Base-by-base conservation (phyloP, 2,888 invertebrate genomes). In the Dione vanillae region DNA sequence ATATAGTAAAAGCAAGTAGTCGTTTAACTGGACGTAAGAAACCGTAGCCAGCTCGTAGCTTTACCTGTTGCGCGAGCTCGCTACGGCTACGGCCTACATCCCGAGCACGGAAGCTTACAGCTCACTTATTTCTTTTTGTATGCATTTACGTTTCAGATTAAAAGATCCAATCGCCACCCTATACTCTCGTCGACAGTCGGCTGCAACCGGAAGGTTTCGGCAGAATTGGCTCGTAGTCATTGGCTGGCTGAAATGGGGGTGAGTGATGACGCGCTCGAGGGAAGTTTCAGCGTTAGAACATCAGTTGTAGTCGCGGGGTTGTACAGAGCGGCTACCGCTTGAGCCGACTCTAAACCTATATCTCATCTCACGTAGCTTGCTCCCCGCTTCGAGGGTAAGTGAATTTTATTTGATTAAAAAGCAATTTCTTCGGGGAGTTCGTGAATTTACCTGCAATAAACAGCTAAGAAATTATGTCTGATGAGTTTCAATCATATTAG, bases 91-190 rank as follows among this genome's bases (percentile, higher is more conserved):
- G 81, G 82, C 82, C 82, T 81, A 84, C 82, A 85, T 84, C 82
- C 83, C 82, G 82, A 81, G 83, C 81, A 82, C 83, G 85, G 82
- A 86, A 82, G 85, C 87, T 87, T 85, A 85, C 85, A 83, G 82
- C 83, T 81, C 82, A 76, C 82, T 86, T 85, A 86, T 88, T 88
- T 87, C 87, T 89, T 92, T 91, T 90, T 91, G 84, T 87, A 86
- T 92, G 92, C 92, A 91, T 92, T 93, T 91, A 87, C 90, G 89
- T 91, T 92, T 88, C 88, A 91, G 91, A 92, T 93, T 93, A 93
- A 91, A 91, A 91, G 90, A 92, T 89, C 92, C 89, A 91, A 91
- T 92, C 87, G 85, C 85, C 91, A 89, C 90, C 89, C 89, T 83
- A 79, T 77, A 76, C 78, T 77, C 77, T 91, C 92, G 91, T 85